Evolutionary conservation across 2,797 vertebrate species (phyloP), one percentile per base, ranked within the genome.

Genomic region (Squalus acanthias): DNA sequence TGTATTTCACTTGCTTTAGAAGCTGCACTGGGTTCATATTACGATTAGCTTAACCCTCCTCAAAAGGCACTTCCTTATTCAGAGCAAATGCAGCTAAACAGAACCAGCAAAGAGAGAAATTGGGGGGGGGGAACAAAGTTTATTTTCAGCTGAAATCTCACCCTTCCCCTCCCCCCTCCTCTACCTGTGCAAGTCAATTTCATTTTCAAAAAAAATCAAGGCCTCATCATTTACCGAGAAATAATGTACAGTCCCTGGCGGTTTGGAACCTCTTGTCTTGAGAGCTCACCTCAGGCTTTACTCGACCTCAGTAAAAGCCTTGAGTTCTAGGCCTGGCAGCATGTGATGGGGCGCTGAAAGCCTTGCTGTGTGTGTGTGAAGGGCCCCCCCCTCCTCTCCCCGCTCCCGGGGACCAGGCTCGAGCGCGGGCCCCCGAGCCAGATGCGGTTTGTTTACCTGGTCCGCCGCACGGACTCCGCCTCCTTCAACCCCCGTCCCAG

Each of bases 241-340:
- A 24, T 4, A 46, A 46, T 22, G 13, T 93, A 22, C 22, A 46
- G 91, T 39, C 57, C 12, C 33, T 91, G 88, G 57, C 10, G 57
- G 63, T 46, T 39, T 69, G 63, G 63, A 93, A n/a, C 7, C 53
- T 85, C 87, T n/a, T 60, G 60, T 60, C 50, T 87, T 89, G 22
- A 89, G 67, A 70, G 93, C 67, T 95, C 89, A 65, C 57, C 94
- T 95, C 94, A 3, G 94, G 69, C 50, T 95, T 33, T 74, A 76
- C 70, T 95, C 94, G 67, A 74, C 70, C 94, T 76, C 94, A 57
- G 69, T 29, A 76, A 76, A 95, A 95, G 94, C 94, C 94, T 95
- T 65, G 74, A 2, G 50, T 57, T 57, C 94, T 76, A 95, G 94
- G 94, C 94, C 94, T 76, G 70, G 29, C 46, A 95, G 46, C 22